Conservation (phyloP, 2,888 invertebrate species). For the Sinelater perroti region DNA sequence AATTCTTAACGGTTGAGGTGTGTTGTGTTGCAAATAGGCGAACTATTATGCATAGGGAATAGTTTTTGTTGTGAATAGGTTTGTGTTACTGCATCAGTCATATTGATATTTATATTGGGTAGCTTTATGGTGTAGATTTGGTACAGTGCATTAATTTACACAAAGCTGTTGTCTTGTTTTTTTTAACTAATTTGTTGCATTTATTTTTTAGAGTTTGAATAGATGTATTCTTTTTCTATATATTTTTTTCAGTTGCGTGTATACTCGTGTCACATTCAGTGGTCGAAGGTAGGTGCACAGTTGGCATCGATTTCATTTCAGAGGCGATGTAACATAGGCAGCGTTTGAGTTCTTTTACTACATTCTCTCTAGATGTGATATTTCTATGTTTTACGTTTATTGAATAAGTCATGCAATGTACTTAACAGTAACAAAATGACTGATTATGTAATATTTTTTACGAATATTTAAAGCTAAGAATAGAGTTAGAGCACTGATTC, state of each 20-base stretch:
- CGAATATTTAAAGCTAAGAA: slow-evolving; percentile 33
- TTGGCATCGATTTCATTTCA: too few species aligned
- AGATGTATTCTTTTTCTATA: neutral
- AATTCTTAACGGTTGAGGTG: slow-evolving; percentile 10
- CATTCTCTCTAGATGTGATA: slow-evolving; percentile 39
- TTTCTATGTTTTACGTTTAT: slow-evolving; percentile 26
- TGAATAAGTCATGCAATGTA: slow-evolving; percentile 35
- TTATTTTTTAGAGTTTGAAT: too few species aligned
- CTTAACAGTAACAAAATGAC: slow-evolving; percentile 39
- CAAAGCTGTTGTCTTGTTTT: too few species aligned
- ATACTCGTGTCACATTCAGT: too few species aligned
- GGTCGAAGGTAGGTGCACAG: too few species aligned
- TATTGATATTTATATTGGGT: slow-evolving; percentile 15
- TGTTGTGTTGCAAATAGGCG: slow-evolving; percentile 1
- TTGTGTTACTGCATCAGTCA: slow-evolving; percentile 6
- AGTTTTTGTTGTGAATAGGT: slow-evolving; percentile 7
- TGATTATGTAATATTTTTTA: slow-evolving; percentile 38
- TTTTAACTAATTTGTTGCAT: too few species aligned
- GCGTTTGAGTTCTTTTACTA: slow-evolving; percentile 24
- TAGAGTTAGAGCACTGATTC: slow-evolving; percentile 32
- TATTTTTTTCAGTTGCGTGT: slow-evolving; percentile 5
- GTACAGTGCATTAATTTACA: slow-evolving; percentile 1
- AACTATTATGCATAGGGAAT: slow-evolving; percentile 11
- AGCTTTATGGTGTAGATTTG: slow-evolving; percentile 4
- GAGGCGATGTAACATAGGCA: slow-evolving; percentile 25